These are phyloP conservation scores for Regulus satrapa DNA, from an alignment of 2,113 vertebrate species.

Conservation along the genomic window DNA sequence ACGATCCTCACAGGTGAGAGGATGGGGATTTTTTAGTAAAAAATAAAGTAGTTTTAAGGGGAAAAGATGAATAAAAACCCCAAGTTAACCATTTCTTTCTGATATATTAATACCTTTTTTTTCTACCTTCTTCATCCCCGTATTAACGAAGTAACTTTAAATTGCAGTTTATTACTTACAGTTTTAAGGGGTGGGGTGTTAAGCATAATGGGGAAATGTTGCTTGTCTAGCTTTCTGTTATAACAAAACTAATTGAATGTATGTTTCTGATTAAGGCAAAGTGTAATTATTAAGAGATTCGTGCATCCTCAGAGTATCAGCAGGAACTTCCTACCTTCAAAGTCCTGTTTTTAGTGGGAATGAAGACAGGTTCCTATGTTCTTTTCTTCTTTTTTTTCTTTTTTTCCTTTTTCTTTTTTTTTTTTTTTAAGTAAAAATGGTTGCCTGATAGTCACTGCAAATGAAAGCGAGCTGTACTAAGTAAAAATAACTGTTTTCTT, in stretches of 20 bases:
- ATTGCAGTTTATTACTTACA: not conserved
- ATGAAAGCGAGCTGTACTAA: conserved; percentile 45
- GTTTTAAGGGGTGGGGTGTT: not conserved
- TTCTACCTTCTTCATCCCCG: not conserved
- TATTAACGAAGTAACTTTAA: not conserved
- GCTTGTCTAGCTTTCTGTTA: not conserved
- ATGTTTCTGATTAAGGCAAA: not conserved
- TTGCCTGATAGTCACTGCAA: conserved; percentile 49
- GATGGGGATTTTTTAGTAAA: not conserved
- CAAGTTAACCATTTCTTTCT: not conserved
- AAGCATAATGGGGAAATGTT: not conserved
- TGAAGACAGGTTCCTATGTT: not conserved
- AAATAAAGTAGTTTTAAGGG: not conserved
- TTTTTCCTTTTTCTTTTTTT: no score
- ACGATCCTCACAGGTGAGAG: conserved; percentile 69
- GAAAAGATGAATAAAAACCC: not conserved
- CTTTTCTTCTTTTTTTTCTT: not conserved
- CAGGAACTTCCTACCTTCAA: conserved; percentile 8
- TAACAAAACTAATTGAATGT: not conserved
- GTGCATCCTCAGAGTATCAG: not conserved
- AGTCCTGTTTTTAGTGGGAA: not conserved
- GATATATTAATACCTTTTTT: not conserved
- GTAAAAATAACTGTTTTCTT: conserved; percentile 57
- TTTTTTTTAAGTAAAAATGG: not conserved
- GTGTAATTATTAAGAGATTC: not conserved